Percentiles rank a stretch among this genome's conserved stretches.
These are phyloP conservation scores for Megalurothrips usitatus DNA, from an alignment of 2,888 invertebrate species.

Conservation along the genomic window DNA sequence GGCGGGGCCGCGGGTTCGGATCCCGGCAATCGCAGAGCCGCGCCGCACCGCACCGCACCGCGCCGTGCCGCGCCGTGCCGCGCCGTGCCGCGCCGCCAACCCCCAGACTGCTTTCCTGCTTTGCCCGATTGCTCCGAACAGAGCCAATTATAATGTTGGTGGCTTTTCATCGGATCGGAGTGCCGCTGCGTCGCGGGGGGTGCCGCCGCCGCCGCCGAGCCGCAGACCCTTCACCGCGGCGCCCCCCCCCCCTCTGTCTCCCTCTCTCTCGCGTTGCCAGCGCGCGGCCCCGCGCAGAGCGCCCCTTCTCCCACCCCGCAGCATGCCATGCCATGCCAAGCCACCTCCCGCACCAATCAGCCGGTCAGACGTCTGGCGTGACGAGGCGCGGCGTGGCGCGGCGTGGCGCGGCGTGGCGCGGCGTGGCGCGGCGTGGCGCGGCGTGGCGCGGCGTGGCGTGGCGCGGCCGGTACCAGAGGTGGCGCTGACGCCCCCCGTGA, in stretches of 20 bases:
- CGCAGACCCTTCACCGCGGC: no score
- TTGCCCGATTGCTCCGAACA: background rate
- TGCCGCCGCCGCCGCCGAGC: background rate
- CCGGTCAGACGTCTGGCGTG: background rate
- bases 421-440: background rate
- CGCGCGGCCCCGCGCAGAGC: background rate
- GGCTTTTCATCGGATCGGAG: background rate
- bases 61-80: no score
- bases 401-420: no score
- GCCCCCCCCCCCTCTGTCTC: background rate
- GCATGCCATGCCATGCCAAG: background rate
- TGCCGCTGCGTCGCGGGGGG: background rate
- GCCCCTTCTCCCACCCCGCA: background rate
- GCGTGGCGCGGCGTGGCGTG: background rate
- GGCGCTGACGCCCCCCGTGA: background rate
- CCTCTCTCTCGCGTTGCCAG: background rate
- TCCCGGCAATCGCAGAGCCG: no score
- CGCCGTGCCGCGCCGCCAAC: no score
- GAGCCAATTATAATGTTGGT: conserved; percentile 18
- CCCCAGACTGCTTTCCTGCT: background rate
- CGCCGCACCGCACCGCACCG: no score
- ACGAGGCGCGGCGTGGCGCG: no score
- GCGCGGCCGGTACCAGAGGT: no score
- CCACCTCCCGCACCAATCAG: background rate
- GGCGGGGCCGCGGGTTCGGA: no score